phyloP scores from a whole-genome alignment of 2,113 vertebrate genomes.

The Rhynchomys soricoides region DNA sequence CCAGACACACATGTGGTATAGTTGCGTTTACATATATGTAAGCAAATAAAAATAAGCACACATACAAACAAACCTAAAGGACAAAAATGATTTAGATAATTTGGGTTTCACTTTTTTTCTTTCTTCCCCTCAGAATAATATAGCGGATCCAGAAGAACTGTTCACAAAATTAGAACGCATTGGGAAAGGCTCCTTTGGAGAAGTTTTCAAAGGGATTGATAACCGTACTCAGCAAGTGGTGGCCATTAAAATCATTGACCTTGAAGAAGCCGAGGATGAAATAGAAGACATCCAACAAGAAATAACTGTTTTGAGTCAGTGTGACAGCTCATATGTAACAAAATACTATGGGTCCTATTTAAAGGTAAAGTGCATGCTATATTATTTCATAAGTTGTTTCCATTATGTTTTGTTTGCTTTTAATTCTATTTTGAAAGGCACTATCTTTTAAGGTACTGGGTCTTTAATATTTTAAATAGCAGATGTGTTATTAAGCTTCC shows the following conservation, averaged over 20 bases:
- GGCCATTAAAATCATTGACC: conserved; percentile 96
- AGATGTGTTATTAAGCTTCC: not conserved
- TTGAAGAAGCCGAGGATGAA: conserved; percentile 97
- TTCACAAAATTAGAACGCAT: conserved; percentile 96
- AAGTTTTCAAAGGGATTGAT: conserved; percentile 97
- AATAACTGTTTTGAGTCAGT: conserved; percentile 96
- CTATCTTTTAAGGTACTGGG: not conserved
- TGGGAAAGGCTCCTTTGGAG: conserved; percentile 96
- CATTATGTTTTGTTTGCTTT: conserved; percentile 55
- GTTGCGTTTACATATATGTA: not conserved
- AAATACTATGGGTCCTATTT: conserved; percentile 97
- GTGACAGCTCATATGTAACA: conserved; percentile 95
- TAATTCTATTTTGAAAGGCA: conserved; percentile 51
- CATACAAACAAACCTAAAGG: not conserved
- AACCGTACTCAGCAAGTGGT: conserved; percentile 94
- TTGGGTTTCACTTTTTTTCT: not conserved
- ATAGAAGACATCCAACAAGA: conserved; percentile 98
- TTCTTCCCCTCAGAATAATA: conserved; percentile 87
- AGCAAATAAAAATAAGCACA: not conserved
- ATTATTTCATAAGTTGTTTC: conserved; percentile 72
- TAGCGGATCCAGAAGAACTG: conserved; percentile 93
- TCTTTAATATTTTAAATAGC: no score
- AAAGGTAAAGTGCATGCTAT: conserved; percentile 88
- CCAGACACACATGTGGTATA: no score
- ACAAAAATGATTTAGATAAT: not conserved